phyloP scores from a whole-genome alignment of 2,113 vertebrate genomes.

The Piprites chloris region DNA sequence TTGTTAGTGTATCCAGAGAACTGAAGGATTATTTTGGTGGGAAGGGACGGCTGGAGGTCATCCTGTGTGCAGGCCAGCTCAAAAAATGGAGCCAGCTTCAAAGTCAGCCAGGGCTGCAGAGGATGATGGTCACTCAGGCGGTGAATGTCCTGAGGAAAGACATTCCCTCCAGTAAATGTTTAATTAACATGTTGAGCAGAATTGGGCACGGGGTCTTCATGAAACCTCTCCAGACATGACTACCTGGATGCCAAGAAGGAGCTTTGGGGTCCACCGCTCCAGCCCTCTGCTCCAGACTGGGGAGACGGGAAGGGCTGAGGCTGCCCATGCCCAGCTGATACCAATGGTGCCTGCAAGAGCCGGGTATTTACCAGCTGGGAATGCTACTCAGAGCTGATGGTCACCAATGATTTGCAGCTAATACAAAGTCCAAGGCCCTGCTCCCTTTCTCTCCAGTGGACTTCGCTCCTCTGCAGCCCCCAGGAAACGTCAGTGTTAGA shows the following conservation, averaged over 20 bases:
- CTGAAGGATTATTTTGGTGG: rapidly evolving
- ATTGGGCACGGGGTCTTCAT: rapidly evolving
- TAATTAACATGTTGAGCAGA: neutral
- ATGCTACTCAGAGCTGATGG: rapidly evolving
- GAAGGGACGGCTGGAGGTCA: neutral
- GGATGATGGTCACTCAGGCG: neutral
- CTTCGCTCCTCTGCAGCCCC: neutral
- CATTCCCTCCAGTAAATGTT: neutral
- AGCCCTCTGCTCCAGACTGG: neutral
- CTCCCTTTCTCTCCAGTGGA: neutral
- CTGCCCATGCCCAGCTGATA: neutral
- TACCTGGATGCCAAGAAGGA: neutral
- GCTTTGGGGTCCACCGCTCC: neutral
- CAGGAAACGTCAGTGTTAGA: rapidly evolving
- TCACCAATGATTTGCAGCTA: neutral
- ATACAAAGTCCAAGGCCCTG: conserved; percentile 14
- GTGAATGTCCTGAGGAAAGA: neutral
- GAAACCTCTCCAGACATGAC: rapidly evolving
- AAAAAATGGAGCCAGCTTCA: neutral
- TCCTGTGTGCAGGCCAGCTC: neutral
- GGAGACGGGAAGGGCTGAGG: neutral
- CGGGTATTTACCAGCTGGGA: neutral
- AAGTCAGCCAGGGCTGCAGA: neutral
- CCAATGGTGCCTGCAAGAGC: rapidly evolving
- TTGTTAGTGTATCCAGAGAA: neutral